Percentiles rank a stretch among this genome's conserved stretches.
phyloP scores from a whole-genome alignment of 2,113 vertebrate genomes.

The Scytalopus superciliaris region DNA sequence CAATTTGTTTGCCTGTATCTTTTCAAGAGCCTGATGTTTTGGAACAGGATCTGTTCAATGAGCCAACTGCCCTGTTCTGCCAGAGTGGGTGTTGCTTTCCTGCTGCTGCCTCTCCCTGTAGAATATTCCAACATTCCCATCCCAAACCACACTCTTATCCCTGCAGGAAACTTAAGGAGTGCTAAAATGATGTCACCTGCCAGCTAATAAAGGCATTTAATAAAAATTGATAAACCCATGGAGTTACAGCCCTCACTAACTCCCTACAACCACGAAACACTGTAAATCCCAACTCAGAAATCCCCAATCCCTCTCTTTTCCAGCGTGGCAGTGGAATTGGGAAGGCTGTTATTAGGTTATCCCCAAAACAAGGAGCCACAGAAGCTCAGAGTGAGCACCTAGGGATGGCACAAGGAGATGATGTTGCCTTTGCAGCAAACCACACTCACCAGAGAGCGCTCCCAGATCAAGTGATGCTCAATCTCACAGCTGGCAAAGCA shows the following conservation, averaged over 20 bases:
- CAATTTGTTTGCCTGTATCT: background rate
- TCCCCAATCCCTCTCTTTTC: background rate
- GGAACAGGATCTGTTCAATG: background rate
- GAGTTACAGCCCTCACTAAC: background rate
- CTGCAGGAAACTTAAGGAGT: background rate
- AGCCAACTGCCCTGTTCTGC: background rate
- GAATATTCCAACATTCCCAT: background rate
- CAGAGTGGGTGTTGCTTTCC: background rate
- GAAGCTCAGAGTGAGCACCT: background rate
- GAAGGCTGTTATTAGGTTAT: constrained; percentile 75
- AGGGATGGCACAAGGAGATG: constrained; percentile 39
- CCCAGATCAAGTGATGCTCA: constrained; percentile 63
- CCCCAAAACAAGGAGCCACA: constrained; percentile 54
- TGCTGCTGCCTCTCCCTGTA: background rate
- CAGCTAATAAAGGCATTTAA: background rate
- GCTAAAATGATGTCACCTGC: background rate
- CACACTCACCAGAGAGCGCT: constrained; percentile 76
- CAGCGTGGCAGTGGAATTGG: fast-evolving
- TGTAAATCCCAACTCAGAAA: background rate
- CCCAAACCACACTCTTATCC: background rate
- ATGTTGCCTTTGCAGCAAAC: constrained; percentile 43
- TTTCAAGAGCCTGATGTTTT: background rate
- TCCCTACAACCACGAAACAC: background rate
- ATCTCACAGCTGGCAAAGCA: constrained; percentile 58
- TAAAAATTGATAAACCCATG: background rate